Evolutionary conservation across 2,113 vertebrate genomes (phyloP).

Genomic region (Alaudala cheleensis): DNA sequence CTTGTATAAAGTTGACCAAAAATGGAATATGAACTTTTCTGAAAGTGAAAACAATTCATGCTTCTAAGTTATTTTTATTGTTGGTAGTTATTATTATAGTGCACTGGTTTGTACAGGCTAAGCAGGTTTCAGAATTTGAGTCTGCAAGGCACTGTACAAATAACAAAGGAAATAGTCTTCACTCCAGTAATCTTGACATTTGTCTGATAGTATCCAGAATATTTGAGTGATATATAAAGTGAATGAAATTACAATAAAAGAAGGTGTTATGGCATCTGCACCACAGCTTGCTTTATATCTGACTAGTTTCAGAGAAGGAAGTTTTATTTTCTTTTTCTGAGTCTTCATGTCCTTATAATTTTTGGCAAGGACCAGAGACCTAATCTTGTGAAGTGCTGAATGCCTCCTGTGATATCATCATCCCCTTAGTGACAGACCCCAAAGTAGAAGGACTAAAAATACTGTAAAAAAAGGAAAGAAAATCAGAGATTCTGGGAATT

Average conservation of each 20-base stretch:
- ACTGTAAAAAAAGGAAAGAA: conserved; percentile 4
- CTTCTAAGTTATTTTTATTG: neutral
- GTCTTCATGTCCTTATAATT: neutral
- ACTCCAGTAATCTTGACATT: neutral
- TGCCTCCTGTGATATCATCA: conserved; percentile 54
- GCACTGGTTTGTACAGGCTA: neutral
- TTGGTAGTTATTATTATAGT: neutral
- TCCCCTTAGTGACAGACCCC: conserved; percentile 46
- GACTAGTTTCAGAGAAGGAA: neutral
- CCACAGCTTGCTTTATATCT: neutral
- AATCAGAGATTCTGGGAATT: neutral
- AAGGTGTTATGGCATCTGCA: neutral
- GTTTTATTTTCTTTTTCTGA: conserved; percentile 17
- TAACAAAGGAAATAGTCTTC: neutral
- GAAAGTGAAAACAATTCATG: neutral
- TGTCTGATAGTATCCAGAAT: neutral
- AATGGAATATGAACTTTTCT: neutral
- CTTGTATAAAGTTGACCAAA: neutral
- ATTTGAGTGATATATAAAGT: neutral
- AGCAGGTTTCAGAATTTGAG: neutral
- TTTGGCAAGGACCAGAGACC: conserved; percentile 50
- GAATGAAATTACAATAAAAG: neutral
- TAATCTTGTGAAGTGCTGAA: conserved; percentile 58
- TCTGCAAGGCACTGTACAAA: neutral
- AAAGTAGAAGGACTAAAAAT: conserved; percentile 58